phyloP scores from a whole-genome alignment of 2,888 invertebrate species.

The Endomychus coccineus region DNA sequence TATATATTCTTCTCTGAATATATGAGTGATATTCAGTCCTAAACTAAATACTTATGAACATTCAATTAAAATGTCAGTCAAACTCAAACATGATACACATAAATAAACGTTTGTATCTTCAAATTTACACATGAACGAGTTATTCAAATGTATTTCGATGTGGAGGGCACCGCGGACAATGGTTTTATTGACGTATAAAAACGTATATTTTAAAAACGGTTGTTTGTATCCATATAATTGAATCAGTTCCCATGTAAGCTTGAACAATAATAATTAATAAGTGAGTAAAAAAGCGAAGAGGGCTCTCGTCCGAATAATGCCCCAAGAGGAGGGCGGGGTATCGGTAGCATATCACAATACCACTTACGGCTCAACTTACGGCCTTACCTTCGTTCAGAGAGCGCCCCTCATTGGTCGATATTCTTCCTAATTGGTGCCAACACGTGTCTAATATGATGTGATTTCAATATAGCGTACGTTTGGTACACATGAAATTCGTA shows the following conservation, averaged over 20 bases:
- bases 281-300: conserved; percentile 14
- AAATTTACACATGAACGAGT: too few species aligned
- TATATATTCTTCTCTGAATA: too few species aligned
- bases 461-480: conserved; percentile 21
- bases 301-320: conserved; percentile 8
- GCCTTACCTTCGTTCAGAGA: conserved; percentile 21
- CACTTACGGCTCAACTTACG: conserved; percentile 28
- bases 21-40: too few species aligned
- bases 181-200: too few species aligned
- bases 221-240: conserved; percentile 15
- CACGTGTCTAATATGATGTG: conserved; percentile 37
- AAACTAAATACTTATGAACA: too few species aligned
- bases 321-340: conserved; percentile 26
- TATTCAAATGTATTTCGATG: too few species aligned
- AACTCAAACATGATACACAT: too few species aligned
- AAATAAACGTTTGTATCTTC: too few species aligned
- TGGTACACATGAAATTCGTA: conserved; percentile 14
- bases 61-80: too few species aligned
- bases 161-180: too few species aligned
- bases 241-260: conserved; percentile 17
- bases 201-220: conserved; percentile 10
- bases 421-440: conserved; percentile 39
- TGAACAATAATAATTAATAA: conserved; percentile 17
- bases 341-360: conserved; percentile 38
- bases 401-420: too few species aligned